Base-by-base conservation (phyloP, 2,888 invertebrate genomes). In the Agrenia bidenticulata region DNA sequence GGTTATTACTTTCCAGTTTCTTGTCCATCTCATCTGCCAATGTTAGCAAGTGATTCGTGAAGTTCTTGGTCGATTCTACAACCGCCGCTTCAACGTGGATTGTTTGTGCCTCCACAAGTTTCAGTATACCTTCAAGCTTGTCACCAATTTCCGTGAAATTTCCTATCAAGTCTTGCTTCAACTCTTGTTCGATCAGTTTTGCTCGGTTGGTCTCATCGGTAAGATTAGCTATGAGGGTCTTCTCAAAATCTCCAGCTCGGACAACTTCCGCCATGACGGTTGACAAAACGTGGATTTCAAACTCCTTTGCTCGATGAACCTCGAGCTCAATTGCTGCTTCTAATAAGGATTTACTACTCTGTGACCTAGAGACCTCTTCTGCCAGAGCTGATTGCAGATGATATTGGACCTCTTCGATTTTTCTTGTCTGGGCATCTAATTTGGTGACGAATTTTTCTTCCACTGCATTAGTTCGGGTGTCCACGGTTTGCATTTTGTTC, bases 181-280 rank as follows among this genome's bases (percentile, higher is more conserved):
- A 37, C 4, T 15, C 21, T 0, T 4, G 7, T 32, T 67, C 67
- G 19, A 54, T 61, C 7, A 24, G n/a, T 9, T 41, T 56, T 2
- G 67, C 61, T 27, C 67, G n/a, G 11, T 57, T 60, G 13, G 24
- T 13, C 24, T 64, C 67, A 2, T 23, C 5, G 26, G 41, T 21
- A 4, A 67, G 17, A 26, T 64, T 61, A 9, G 32, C 54, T 41
- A 54, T 61, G 1, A 67, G 13, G 1, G 27, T 15, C 23, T 61
- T 67, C 15, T 64, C 64, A 21, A 61, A 49, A 17, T 67, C 64
- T 1, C 57, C 64, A 2, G 61, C 61, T 42, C 67, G 64, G 1
- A 57, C 67, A 15, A 64, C 64, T 49, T 64, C 67, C 0, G 64
- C 61, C 67, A 64, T 64, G 4, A 67, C 58, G 0, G 67, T 67